Evolutionary conservation across 2,113 vertebrate genomes (phyloP).

Genomic region (Tychaedon coryphoeus): DNA sequence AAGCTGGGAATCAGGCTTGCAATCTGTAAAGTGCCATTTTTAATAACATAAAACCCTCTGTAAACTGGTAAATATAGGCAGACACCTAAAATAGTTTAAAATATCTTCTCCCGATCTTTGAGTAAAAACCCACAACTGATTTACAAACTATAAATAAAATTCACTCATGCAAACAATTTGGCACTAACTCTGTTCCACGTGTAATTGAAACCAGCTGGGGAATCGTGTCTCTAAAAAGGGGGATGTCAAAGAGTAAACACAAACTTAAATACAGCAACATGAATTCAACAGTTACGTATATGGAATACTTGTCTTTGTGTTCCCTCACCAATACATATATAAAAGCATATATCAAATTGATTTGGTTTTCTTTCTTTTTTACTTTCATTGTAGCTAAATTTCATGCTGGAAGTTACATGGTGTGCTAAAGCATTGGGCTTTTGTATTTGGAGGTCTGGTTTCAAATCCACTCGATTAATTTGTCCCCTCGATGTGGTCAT

Average conservation of each 20-base stretch:
- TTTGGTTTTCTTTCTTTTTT: constrained; percentile 35
- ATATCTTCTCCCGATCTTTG: background rate
- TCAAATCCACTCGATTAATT: constrained; percentile 41
- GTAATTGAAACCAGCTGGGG: constrained; percentile 53
- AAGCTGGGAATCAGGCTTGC: background rate
- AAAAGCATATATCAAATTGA: background rate
- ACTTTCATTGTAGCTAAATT: constrained; percentile 13
- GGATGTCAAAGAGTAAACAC: constrained; percentile 40
- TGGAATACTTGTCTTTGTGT: background rate
- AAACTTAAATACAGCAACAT: constrained; percentile 23
- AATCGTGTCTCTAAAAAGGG: background rate
- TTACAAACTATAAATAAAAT: constrained; percentile 54
- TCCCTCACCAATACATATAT: background rate
- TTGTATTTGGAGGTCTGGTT: constrained; percentile 28
- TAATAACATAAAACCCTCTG: background rate
- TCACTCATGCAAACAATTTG: constrained; percentile 51
- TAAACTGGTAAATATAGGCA: background rate
- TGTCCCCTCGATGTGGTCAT: constrained; percentile 20
- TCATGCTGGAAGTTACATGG: constrained; percentile 48
- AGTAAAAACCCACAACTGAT: background rate
- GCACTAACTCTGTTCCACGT: background rate
- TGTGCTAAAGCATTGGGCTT: constrained; percentile 14
- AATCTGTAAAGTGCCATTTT: background rate
- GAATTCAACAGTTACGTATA: background rate
- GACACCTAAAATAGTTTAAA: background rate